Evolutionary conservation across 2,888 invertebrate species (phyloP).

Genomic region (Acleris laterana): DNA sequence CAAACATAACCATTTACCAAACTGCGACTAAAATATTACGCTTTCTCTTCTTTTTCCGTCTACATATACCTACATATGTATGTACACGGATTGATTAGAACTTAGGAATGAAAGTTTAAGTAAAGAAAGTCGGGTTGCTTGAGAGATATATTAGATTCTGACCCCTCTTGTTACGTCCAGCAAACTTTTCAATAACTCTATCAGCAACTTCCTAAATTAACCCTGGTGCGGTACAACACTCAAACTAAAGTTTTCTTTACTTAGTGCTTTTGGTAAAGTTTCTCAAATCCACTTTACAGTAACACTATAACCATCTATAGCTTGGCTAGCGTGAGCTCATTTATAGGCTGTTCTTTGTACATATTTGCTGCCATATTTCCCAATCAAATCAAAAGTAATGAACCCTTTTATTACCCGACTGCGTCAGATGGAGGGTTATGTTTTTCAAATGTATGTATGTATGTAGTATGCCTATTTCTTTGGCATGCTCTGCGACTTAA

Average conservation of each 20-base stretch:
- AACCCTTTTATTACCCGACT: too few relatives aligned
- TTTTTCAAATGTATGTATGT: too few relatives aligned
- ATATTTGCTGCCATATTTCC: background rate
- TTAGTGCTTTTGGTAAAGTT: slow-evolving; percentile 32
- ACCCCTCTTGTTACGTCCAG: slow-evolving; percentile 44
- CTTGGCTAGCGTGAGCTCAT: slow-evolving; percentile 1
- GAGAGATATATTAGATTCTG: slow-evolving; percentile 54
- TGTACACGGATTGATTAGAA: too few relatives aligned
- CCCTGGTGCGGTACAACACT: slow-evolving; percentile 33
- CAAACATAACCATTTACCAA: too few relatives aligned
- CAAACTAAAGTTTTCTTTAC: slow-evolving; percentile 30
- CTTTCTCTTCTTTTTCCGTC: too few relatives aligned
- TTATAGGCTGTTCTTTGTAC: slow-evolving; percentile 1
- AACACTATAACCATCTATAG: background rate
- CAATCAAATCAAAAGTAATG: too few relatives aligned
- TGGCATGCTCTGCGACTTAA: too few relatives aligned
- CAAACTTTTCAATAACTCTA: slow-evolving; percentile 60
- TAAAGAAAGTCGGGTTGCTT: background rate
- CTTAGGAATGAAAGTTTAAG: slow-evolving; percentile 3
- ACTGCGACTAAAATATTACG: too few relatives aligned
- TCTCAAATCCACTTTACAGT: slow-evolving; percentile 28
- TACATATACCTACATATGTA: too few relatives aligned
- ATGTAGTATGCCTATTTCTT: too few relatives aligned
- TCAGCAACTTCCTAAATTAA: slow-evolving; percentile 59
- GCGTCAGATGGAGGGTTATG: too few relatives aligned